Conservation (phyloP, 2,797 vertebrate species). For the Eulemur albifrons region DNA sequence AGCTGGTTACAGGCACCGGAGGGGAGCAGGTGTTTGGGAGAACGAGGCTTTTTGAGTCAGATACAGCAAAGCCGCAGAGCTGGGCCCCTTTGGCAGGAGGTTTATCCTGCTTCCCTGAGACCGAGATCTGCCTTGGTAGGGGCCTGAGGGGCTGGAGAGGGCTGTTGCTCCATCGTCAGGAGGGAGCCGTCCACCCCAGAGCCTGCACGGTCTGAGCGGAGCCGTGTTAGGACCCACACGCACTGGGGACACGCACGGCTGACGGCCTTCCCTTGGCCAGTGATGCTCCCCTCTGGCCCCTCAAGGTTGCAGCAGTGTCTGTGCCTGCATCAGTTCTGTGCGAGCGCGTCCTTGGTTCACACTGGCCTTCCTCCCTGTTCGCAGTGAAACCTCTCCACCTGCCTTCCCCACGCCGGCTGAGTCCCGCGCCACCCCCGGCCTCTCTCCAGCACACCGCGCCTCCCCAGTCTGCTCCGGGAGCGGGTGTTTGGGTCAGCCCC, state of each 20-base stretch:
- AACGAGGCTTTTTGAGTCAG: background rate
- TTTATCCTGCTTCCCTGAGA: background rate
- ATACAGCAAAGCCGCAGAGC: background rate
- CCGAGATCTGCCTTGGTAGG: fast-evolving
- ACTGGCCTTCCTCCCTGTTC: conserved; percentile 23
- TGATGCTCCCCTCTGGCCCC: conserved; percentile 37
- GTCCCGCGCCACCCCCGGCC: background rate
- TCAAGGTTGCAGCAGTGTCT: conserved; percentile 57
- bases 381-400: conserved; percentile 44
- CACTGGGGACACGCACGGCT: conserved; percentile 49
- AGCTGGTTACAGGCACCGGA: background rate
- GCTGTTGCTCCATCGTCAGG: too few relatives aligned
- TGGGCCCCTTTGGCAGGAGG: background rate
- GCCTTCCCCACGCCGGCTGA: conserved; percentile 34
- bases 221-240: fast-evolving
- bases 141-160: fast-evolving
- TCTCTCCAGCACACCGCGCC: background rate
- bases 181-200: background rate
- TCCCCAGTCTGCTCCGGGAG: background rate
- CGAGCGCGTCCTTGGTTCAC: conserved; percentile 47
- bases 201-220: background rate
- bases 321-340: conserved; percentile 57
- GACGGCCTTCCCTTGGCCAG: conserved; percentile 38
- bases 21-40: background rate
- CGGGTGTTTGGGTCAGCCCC: too few relatives aligned